A percentile compares a stretch with the other conserved stretches of the same genome.
Conservation (phyloP, 2,888 invertebrate genomes). For the Leptura quadrifasciata region DNA sequence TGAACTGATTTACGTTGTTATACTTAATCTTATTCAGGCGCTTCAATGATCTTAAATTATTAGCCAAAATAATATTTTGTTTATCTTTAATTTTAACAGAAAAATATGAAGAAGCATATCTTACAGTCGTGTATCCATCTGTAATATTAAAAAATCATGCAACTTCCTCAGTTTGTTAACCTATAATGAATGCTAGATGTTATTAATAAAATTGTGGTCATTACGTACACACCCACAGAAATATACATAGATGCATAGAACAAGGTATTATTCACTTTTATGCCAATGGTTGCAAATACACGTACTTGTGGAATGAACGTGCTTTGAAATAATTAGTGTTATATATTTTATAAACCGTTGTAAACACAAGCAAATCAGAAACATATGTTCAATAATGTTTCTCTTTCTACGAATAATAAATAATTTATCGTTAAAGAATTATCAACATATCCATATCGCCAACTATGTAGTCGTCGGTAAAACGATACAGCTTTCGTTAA, state of each 20-base stretch:
- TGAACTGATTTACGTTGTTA: too few species aligned
- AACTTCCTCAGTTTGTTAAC: background rate
- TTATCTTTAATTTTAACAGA: too few species aligned
- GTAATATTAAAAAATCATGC: too few species aligned
- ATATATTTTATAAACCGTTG: constrained; percentile 27
- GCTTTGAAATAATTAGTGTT: constrained; percentile 42
- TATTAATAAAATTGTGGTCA: constrained; percentile 26
- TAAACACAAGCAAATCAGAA: background rate
- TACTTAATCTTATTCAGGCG: too few species aligned
- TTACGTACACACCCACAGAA: constrained; percentile 26
- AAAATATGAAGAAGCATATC: too few species aligned
- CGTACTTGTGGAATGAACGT: constrained; percentile 55
- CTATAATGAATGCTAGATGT: background rate
- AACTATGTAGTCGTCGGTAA: too few species aligned
- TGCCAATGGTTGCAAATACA: constrained; percentile 51
- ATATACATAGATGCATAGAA: constrained; percentile 38
- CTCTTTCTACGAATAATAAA: background rate
- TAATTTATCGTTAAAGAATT: background rate
- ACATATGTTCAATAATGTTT: background rate
- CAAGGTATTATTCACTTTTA: constrained; percentile 43
- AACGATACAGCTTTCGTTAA: constrained; percentile 6
- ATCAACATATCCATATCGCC: background rate
- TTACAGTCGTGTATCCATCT: too few species aligned
- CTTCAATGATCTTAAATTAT: too few species aligned
- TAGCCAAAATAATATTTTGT: too few species aligned